Percentiles rank a stretch among this genome's conserved stretches.
Evolutionary conservation across 1,140 invertebrate species (phyloP).

Genomic region (Chironomus striatipennis): DNA sequence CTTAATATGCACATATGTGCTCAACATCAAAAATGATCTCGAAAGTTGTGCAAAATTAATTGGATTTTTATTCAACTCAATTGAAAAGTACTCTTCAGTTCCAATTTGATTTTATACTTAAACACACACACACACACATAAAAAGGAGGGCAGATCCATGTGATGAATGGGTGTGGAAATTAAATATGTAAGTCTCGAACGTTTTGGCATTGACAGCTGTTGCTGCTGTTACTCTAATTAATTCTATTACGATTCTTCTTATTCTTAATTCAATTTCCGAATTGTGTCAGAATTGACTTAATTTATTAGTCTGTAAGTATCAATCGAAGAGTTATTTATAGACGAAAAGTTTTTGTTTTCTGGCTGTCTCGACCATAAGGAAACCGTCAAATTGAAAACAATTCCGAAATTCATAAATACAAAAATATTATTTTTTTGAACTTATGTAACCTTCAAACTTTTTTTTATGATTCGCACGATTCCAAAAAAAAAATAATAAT

Average conservation of each 20-base stretch:
- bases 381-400: not conserved
- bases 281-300: no score
- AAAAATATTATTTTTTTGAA: no score
- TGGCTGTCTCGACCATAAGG: not conserved
- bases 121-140: no score
- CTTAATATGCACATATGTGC: no score
- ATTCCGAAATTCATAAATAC: not conserved
- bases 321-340: no score
- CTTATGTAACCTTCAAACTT: not conserved
- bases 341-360: not conserved
- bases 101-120: no score
- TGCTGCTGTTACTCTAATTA: slow-evolving; percentile 7
- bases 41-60: no score
- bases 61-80: no score
- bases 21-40: no score
- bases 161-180: no score
- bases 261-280: not conserved
- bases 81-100: no score
- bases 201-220: not conserved
- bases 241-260: not conserved
- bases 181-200: not conserved
- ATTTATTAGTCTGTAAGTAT: no score
- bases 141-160: not conserved
- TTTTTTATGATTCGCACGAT: not conserved
- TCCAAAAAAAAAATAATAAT: not conserved